phyloP scores from a whole-genome alignment of 1,140 invertebrate genomes.

The Calosoma granatense region DNA sequence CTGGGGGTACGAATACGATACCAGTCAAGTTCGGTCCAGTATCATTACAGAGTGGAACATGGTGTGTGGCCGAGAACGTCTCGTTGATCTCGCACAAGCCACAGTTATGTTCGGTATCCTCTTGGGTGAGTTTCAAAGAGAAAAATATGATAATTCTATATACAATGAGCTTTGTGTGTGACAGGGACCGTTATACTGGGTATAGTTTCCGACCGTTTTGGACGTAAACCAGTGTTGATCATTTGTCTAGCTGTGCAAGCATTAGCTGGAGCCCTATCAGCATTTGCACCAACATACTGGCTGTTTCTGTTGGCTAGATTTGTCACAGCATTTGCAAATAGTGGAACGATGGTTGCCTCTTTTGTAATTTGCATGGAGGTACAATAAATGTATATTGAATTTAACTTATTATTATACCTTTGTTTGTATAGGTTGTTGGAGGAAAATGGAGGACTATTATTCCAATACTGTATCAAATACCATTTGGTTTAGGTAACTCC shows the following conservation, averaged over 20 bases:
- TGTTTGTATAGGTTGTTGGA: conserved; percentile 36
- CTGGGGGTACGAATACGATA: conserved; percentile 39
- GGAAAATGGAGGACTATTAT: conserved; percentile 54
- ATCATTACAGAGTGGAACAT: conserved; percentile 42
- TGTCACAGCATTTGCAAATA: conserved; percentile 54
- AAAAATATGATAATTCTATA: background rate
- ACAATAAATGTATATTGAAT: background rate
- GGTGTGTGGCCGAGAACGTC: conserved; percentile 36
- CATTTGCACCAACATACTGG: conserved; percentile 46
- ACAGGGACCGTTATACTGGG: conserved; percentile 43
- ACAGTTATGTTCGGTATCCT: conserved; percentile 42
- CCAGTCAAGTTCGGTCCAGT: conserved; percentile 33
- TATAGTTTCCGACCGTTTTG: conserved; percentile 38
- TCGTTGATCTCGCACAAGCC: conserved; percentile 40
- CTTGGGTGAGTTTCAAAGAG: conserved; percentile 26
- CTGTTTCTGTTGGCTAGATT: conserved; percentile 52
- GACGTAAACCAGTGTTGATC: conserved; percentile 26
- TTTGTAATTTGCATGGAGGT: conserved; percentile 46
- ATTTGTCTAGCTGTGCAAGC: conserved; percentile 44
- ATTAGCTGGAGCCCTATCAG: conserved; percentile 42
- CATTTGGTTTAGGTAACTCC: conserved; percentile 56
- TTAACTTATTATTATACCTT: too few species aligned
- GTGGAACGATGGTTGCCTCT: conserved; percentile 59
- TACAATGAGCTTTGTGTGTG: conserved; percentile 8
- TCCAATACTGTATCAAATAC: conserved; percentile 59